These are phyloP conservation scores for Xyrichtys novacula DNA, from an alignment of 2,797 vertebrate species.

Conservation along the genomic window DNA sequence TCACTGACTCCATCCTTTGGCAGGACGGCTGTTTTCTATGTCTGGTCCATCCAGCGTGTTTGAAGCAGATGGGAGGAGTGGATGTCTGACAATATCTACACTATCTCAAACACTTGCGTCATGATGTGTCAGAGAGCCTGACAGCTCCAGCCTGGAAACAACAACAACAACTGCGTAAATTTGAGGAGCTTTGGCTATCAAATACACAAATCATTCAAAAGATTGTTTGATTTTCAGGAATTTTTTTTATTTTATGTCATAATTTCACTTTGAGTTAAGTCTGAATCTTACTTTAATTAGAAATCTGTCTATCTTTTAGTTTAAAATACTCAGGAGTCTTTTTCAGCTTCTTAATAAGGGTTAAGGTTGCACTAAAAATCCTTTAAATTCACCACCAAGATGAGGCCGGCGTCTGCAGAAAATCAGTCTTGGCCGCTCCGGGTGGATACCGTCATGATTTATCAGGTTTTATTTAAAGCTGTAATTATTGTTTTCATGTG, in stretches of 20 bases:
- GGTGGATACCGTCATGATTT: slow-evolving; percentile 20
- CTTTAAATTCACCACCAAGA: slow-evolving; percentile 1
- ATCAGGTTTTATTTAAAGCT: slow-evolving; percentile 21
- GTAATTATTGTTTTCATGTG: slow-evolving; percentile 26
- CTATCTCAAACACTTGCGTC: slow-evolving; percentile 64
- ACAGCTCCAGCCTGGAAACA: slow-evolving; percentile 1
- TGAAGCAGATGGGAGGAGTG: slow-evolving; percentile 60
- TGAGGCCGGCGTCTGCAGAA: slow-evolving; percentile 8
- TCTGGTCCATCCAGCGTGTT: slow-evolving; percentile 59
- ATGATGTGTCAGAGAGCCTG: slow-evolving; percentile 46
- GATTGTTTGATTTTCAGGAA: no score
- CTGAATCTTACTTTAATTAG: no score
- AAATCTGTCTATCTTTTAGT: no score
- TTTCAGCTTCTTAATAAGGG: slow-evolving; percentile 6
- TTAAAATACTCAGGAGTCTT: no score
- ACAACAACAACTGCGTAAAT: background rate
- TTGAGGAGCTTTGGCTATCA: background rate
- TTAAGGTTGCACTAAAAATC: background rate
- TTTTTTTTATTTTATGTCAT: no score
- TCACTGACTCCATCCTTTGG: slow-evolving; percentile 65
- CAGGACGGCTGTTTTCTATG: slow-evolving; percentile 18
- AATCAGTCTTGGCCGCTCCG: slow-evolving; percentile 6
- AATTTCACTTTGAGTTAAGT: no score
- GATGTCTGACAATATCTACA: slow-evolving; percentile 47
- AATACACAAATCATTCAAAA: background rate